These are phyloP conservation scores for Euura lappo DNA, from an alignment of 1,140 invertebrate species.

Conservation along the genomic window DNA sequence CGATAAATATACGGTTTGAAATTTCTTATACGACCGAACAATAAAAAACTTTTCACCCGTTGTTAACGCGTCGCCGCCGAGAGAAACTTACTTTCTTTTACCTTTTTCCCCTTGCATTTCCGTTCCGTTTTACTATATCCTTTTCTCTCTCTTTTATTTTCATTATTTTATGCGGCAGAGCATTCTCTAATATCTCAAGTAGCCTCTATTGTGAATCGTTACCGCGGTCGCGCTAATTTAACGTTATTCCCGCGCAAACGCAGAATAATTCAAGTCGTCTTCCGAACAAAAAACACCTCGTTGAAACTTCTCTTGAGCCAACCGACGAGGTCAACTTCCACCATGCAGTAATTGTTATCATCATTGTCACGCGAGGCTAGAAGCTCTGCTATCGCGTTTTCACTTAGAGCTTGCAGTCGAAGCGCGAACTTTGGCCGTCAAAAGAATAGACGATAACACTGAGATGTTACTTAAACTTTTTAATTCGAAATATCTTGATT, in stretches of 20 bases:
- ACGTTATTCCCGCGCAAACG: not conserved
- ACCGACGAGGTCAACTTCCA: not conserved
- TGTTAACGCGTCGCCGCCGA: not conserved
- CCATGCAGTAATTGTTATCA: not conserved
- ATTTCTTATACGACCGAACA: not conserved
- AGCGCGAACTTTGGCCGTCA: too few relatives aligned
- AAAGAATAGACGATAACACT: too few relatives aligned
- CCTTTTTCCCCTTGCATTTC: not conserved
- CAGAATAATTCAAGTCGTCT: not conserved
- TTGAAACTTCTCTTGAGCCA: not conserved
- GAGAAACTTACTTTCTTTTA: not conserved
- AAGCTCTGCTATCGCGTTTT: too few relatives aligned
- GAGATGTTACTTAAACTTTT: too few relatives aligned
- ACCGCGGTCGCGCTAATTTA: not conserved
- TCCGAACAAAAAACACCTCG: not conserved
- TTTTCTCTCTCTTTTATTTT: not conserved
- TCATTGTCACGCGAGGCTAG: not conserved
- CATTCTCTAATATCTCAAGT: not conserved
- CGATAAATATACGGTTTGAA: not conserved
- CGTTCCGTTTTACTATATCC: not conserved
- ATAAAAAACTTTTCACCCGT: not conserved
- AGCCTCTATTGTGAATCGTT: not conserved
- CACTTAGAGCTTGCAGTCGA: too few relatives aligned
- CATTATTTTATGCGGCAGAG: not conserved
- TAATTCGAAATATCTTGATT: conserved; percentile 14